Base-by-base conservation (phyloP, 2,888 invertebrate species). In the Dryobotodes eremita region DNA sequence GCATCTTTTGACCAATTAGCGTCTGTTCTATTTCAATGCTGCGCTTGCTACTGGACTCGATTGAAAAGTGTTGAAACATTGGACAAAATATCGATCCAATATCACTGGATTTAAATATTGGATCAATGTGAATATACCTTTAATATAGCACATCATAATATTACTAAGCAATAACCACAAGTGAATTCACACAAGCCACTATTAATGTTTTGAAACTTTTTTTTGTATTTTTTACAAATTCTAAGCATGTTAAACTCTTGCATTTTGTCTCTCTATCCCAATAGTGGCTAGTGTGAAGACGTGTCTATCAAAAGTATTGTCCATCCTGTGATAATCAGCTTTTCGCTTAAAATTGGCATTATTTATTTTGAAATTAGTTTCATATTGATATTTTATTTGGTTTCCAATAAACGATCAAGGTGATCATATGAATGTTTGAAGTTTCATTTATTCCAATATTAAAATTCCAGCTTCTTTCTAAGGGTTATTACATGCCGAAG, bases 341-440 rank as follows among this genome's bases (percentile, higher is more conserved):
- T 77, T 70, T 75, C 42, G 61, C 76, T 78, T 20, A 70, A 62
- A 77, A 71, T 80, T 80, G 68, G 46, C 74, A 76, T 82, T 87
- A 88, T 89, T 90, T 85, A 89, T 90, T 90, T 88, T 20, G 64
- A 75, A 89, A 88, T 83, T 85, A 72, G 86, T 71, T 77, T 81
- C 86, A 59, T 64, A 82, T 75, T 83, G 61, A 77, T 84, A 79
- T 77, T 85, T 75, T 87, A 82, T 78, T 80, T 80, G 15, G 71
- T 65, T 83, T 80, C 70, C 73, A 92, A 87, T 91, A 92, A 90
- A 92, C 71, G 87, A 90, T 88, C 83, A 86, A 86, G 46, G n/a
- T 80, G 81, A 78, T 83, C 71, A 70, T 46, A 64, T 62, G 48
- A 70, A 64, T 71, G n/a, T 26, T 75, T 59, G 68, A 5, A 59